Evolutionary conservation across 1,140 invertebrate species (phyloP).

Genomic region (Brachionus calyciflorus): DNA sequence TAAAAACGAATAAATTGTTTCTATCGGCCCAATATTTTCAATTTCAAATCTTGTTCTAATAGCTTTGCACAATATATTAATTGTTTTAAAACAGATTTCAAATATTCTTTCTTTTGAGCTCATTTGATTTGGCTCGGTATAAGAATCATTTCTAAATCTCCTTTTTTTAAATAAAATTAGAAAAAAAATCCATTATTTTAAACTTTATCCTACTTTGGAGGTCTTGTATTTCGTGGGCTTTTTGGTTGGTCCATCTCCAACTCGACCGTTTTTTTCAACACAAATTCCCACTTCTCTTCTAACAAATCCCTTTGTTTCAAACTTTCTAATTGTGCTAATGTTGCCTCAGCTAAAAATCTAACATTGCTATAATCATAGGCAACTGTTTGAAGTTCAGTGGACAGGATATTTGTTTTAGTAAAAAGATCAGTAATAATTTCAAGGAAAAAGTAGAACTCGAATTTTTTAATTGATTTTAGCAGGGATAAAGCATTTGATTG

Average conservation of each 20-base stretch:
- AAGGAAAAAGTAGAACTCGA: too few relatives aligned
- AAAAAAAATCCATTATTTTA: constrained; percentile 1
- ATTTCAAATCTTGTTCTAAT: background rate
- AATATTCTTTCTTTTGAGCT: background rate
- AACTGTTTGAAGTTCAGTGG: constrained; percentile 1
- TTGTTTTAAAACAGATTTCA: background rate
- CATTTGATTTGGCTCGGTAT: too few relatives aligned
- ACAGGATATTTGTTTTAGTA: background rate
- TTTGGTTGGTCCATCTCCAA: background rate
- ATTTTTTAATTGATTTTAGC: too few relatives aligned
- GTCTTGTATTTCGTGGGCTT: background rate
- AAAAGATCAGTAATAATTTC: too few relatives aligned
- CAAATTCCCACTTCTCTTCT: background rate
- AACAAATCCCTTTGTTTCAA: constrained; percentile 1
- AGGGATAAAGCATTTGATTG: too few relatives aligned
- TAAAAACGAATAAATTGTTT: background rate
- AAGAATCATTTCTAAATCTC: too few relatives aligned
- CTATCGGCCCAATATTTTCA: background rate
- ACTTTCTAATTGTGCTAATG: background rate
- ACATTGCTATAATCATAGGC: constrained; percentile 1
- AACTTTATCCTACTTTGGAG: constrained; percentile 10
- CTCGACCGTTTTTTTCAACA: background rate
- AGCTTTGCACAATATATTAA: background rate
- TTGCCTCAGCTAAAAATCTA: constrained; percentile 15
- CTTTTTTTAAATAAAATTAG: too few relatives aligned